Evolutionary conservation across 2,888 invertebrate genomes (phyloP), one percentile per base, ranked within the genome.

Genomic region (Salticus scenicus): DNA sequence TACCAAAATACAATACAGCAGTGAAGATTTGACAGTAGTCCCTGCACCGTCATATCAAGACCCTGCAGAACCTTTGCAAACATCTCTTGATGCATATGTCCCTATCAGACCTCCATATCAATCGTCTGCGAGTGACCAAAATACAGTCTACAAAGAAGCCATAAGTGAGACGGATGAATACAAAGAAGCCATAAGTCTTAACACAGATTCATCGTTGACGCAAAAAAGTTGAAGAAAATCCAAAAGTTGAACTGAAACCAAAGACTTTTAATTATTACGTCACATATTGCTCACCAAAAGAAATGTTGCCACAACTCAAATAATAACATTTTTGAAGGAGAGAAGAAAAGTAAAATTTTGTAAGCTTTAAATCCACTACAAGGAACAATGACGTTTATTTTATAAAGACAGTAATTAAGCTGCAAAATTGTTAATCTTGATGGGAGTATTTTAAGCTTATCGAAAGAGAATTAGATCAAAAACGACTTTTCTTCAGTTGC

Each of bases 81-180:
- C 83, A 8, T 83, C 83, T 0, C 27, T 83, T 5, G 83, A 83
- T 33, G 77, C 76, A 0, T 83, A 83, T 30, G 71, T 76, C 5
- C 83, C 83, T 0, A 42, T 71, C 5, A 76, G 76, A 63, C 83
- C 83, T 0, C 73, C 76, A 17, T 83, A 83, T n/a, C 64, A 76
- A 20, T 41, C 83, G 12, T 67, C 74, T 0, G 12, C 71, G 1
- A 67, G 24, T 17, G 67, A 83, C 0, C 83, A 77, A n/a, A 77
- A 77, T n/a, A 77, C 77, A 30, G 67, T 77, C 12, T 83, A 83
- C 63, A 77, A 83, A 27, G 77, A 77, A 67, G 83, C 83, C 17
- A 31, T 72, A n/a, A 33, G 77, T 14, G 77, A 76, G 0, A n/a
- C 24, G 5, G 83, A 77, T 51, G 42, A 72, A 12, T 83, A 83